These are phyloP conservation scores for Scortum barcoo DNA, from an alignment of 2,113 vertebrate species.

Conservation along the genomic window DNA sequence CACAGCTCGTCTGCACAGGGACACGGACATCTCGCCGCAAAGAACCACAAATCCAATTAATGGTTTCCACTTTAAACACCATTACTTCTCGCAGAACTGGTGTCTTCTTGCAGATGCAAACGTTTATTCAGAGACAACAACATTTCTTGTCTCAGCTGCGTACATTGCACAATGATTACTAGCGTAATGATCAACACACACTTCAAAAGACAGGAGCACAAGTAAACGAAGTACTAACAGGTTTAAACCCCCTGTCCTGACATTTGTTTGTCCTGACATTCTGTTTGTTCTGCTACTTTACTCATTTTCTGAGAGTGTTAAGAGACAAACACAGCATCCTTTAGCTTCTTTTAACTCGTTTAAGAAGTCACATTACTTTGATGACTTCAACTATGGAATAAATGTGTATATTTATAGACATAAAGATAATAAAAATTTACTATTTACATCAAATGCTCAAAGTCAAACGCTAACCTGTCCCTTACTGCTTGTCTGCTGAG, in stretches of 20 bases:
- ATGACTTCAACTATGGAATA: no score
- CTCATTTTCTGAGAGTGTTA: no score
- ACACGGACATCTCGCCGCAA: not conserved
- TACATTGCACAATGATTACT: not conserved
- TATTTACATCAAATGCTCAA: no score
- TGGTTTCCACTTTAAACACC: constrained; percentile 11
- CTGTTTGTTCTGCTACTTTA: not conserved
- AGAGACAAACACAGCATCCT: no score
- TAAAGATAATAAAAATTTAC: no score
- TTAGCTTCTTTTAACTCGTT: no score
- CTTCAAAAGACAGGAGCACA: not conserved
- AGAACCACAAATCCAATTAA: constrained; percentile 43
- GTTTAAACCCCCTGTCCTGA: not conserved
- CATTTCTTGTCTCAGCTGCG: not conserved
- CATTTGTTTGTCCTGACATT: no score
- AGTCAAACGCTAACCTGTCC: not conserved
- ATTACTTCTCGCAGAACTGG: not conserved
- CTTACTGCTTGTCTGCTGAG: not conserved
- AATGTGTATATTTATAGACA: no score
- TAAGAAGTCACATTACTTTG: no score
- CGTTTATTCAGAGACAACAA: not conserved
- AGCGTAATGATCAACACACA: not conserved
- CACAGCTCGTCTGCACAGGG: constrained; percentile 7
- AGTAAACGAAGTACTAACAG: no score
- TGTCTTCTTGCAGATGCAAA: constrained; percentile 7